Evolutionary conservation across 2,888 invertebrate genomes (phyloP).

Genomic region (Pedicia rivosa): DNA sequence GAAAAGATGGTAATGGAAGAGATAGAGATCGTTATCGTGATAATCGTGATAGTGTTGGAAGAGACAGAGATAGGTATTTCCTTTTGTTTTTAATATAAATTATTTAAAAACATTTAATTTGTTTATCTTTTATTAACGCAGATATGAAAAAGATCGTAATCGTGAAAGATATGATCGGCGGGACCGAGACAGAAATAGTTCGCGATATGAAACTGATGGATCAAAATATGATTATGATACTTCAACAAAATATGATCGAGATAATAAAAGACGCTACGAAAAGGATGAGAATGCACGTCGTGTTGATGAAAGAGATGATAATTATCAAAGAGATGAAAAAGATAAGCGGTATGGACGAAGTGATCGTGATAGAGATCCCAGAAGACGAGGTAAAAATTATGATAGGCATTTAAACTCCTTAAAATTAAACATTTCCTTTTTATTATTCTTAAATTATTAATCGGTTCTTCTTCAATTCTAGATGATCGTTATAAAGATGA

Average conservation of each 20-base stretch:
- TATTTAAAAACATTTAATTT: conserved; percentile 5
- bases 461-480: no score
- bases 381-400: conserved; percentile 14
- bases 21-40: conserved; percentile 28
- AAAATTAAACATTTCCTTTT: no score
- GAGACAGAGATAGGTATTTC: conserved; percentile 16
- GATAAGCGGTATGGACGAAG: conserved; percentile 13
- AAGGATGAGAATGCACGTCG: conserved; percentile 16
- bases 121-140: conserved; percentile 11
- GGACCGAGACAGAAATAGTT: conserved; percentile 16
- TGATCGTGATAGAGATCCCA: conserved; percentile 15
- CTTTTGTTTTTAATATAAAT: neutral
- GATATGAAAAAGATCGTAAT: neutral
- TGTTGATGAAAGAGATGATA: conserved; percentile 16
- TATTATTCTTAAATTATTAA: no score
- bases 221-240: conserved; percentile 53
- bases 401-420: no score
- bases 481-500: conserved; percentile 10
- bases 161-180: conserved; percentile 19
- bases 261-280: conserved; percentile 6
- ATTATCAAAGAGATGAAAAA: conserved; percentile 11
- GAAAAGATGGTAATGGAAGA: conserved; percentile 12
- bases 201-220: conserved; percentile 43
- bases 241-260: conserved; percentile 20
- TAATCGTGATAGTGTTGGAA: conserved; percentile 15